These are phyloP conservation scores for Anguilla obscura DNA, from an alignment of 2,797 vertebrate genomes.

Conservation along the genomic window DNA sequence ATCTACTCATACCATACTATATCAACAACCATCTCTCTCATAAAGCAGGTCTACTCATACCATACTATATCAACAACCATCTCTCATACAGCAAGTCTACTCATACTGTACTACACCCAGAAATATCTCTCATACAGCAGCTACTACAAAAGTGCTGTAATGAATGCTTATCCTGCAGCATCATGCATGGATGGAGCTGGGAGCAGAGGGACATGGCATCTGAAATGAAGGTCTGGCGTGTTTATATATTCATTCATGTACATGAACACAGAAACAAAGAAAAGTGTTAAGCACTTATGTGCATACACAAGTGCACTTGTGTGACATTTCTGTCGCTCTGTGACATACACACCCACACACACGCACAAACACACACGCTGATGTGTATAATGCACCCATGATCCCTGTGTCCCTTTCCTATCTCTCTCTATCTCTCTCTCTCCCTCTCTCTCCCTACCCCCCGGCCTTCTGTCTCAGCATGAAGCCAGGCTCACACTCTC, in stretches of 20 bases:
- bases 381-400: neutral
- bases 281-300: neutral
- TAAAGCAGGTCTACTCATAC: neutral
- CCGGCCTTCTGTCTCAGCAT: conserved; percentile 4
- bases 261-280: neutral
- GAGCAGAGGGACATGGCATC: neutral
- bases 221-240: conserved; percentile 19
- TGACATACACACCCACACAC: neutral
- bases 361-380: neutral
- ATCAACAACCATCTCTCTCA: neutral
- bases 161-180: neutral
- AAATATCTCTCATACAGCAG: neutral
- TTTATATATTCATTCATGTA: neutral
- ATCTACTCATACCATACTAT: neutral
- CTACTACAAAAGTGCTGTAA: neutral
- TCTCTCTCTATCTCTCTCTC: neutral
- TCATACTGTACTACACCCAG: neutral
- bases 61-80: neutral
- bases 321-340: neutral
- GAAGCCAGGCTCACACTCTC: neutral
- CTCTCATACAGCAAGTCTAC: neutral
- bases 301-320: neutral
- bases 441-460: neutral
- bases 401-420: neutral
- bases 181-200: neutral